Conservation (phyloP, 2,797 vertebrate species). For the Mionectes olivaceus region DNA sequence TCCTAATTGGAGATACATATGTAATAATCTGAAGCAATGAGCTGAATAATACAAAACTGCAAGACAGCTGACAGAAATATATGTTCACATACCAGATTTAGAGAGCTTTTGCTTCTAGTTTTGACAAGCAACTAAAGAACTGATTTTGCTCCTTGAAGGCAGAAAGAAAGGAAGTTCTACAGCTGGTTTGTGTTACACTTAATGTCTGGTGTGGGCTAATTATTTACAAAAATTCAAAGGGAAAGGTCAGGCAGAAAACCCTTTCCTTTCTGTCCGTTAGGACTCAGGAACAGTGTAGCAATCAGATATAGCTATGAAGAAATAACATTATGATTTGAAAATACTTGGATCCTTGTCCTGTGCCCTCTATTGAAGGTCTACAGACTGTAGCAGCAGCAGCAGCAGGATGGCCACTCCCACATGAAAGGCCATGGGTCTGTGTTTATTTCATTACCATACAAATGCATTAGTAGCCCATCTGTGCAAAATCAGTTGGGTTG, state of each 20-base stretch:
- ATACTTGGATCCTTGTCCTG: neutral
- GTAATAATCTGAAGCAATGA: neutral
- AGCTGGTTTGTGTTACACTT: conserved; percentile 29
- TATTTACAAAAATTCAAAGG: conserved; percentile 45
- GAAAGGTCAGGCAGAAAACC: conserved; percentile 19
- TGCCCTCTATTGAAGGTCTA: neutral
- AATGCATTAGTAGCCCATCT: conserved; percentile 10
- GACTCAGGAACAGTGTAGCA: neutral
- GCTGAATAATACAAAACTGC: neutral
- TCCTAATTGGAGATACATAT: neutral
- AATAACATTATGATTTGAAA: neutral
- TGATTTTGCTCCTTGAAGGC: neutral
- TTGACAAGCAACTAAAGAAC: neutral
- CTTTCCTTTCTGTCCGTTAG: neutral
- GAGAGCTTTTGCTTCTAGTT: neutral
- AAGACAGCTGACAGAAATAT: neutral
- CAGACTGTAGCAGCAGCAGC: neutral
- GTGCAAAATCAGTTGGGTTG: neutral
- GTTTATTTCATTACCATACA: neutral
- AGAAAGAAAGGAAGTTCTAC: conserved; percentile 41
- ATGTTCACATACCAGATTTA: neutral
- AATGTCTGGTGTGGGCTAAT: neutral
- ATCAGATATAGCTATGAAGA: neutral
- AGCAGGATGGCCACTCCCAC: neutral
- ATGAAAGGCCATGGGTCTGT: neutral